Evolutionary conservation across 2,888 invertebrate species (phyloP).

Genomic region (Rugalucina vietnamica): DNA sequence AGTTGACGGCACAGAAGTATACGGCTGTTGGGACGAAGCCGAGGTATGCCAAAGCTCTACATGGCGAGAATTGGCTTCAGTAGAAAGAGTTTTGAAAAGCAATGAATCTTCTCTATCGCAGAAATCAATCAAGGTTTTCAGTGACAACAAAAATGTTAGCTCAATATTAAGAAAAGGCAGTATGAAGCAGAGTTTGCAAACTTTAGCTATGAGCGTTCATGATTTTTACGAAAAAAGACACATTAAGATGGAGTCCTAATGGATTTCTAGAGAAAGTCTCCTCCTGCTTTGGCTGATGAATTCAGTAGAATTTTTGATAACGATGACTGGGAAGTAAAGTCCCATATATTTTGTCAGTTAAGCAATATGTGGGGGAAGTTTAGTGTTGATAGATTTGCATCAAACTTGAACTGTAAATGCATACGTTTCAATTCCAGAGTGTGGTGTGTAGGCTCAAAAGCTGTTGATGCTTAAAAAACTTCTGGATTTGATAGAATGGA

Average conservation of each 20-base stretch:
- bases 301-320: constrained; percentile 21
- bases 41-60: constrained; percentile 21
- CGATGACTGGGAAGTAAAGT: constrained; percentile 31
- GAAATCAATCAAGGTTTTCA: neutral
- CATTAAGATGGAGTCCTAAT: neutral
- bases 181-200: constrained; percentile 23
- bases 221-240: neutral
- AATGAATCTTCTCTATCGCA: neutral
- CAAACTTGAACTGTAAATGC: constrained; percentile 28
- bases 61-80: constrained; percentile 22
- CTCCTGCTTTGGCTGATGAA: constrained; percentile 4
- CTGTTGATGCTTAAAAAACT: constrained; percentile 13
- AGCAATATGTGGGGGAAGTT: constrained; percentile 16
- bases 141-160: constrained; percentile 33
- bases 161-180: constrained; percentile 28
- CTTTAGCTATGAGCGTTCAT: constrained; percentile 8
- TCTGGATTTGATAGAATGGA: too few species aligned
- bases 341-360: neutral
- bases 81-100: constrained; percentile 12
- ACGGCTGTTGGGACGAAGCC: neutral
- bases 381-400: constrained; percentile 26
- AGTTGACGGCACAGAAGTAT: neutral
- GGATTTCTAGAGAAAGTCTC: neutral
- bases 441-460: constrained; percentile 20
- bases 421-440: constrained; percentile 21